Evolutionary conservation across 2,888 invertebrate genomes (phyloP).

Genomic region (Myathropa florea): DNA sequence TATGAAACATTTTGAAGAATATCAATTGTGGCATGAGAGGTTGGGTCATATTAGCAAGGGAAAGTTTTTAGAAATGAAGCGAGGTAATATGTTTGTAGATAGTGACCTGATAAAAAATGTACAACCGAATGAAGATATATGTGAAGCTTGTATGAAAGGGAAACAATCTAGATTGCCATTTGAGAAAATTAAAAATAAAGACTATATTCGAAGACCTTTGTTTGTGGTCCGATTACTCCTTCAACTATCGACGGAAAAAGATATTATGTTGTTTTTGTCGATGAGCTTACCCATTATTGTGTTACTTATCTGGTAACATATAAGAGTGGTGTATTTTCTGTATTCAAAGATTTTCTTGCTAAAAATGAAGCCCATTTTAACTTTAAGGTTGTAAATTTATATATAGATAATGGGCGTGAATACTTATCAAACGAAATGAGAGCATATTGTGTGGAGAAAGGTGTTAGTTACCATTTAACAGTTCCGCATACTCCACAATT

Average conservation of each 20-base stretch:
- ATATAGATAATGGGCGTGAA: constrained; percentile 75
- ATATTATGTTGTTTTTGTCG: constrained; percentile 76
- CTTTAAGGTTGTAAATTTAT: constrained; percentile 74
- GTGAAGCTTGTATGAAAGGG: no score
- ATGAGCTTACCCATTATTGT: constrained; percentile 76
- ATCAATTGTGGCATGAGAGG: constrained; percentile 71
- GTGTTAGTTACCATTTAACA: constrained; percentile 77
- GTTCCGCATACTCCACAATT: constrained; percentile 78
- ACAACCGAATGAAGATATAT: constrained; percentile 36
- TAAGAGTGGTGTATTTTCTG: constrained; percentile 74
- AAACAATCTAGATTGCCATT: constrained; percentile 73
- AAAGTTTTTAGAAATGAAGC: constrained; percentile 68
- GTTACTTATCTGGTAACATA: constrained; percentile 74
- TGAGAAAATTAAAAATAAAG: constrained; percentile 72
- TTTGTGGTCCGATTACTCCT: constrained; percentile 76
- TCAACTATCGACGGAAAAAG: constrained; percentile 74
- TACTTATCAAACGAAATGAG: constrained; percentile 76
- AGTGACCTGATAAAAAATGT: constrained; percentile 44
- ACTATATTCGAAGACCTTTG: constrained; percentile 74
- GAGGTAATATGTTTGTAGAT: constrained; percentile 61
- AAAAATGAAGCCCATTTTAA: constrained; percentile 62
- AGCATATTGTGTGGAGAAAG: constrained; percentile 74
- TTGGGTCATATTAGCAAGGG: constrained; percentile 67
- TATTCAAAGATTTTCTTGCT: constrained; percentile 71
- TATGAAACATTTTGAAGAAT: constrained; percentile 10